phyloP scores from a whole-genome alignment of 2,113 vertebrate species.

The Rhagologus leucostigma region DNA sequence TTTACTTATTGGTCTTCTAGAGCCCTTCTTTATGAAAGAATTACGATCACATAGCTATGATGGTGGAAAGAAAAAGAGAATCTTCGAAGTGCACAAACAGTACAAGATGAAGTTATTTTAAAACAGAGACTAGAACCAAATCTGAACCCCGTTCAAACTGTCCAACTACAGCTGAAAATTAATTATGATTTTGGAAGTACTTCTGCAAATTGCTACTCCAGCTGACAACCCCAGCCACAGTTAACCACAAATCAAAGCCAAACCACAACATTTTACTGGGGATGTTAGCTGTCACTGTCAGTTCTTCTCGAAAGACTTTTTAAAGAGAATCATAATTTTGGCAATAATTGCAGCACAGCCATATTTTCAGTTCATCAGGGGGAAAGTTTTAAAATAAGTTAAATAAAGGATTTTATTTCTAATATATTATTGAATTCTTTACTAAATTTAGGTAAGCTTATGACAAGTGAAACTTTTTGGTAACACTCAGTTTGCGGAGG shows the following conservation, averaged over 20 bases:
- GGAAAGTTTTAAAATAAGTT: neutral
- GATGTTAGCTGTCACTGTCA: neutral
- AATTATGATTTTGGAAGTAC: constrained; percentile 10
- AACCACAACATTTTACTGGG: neutral
- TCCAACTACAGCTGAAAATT: neutral
- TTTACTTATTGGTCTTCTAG: neutral
- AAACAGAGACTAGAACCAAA: neutral
- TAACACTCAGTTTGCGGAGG: neutral
- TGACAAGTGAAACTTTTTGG: neutral
- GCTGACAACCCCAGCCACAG: neutral
- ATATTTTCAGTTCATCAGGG: neutral
- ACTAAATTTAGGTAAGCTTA: neutral
- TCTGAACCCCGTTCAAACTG: neutral
- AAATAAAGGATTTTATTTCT: neutral
- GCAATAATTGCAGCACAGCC: neutral
- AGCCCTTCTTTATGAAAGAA: neutral
- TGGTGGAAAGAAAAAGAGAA: neutral
- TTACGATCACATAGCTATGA: neutral
- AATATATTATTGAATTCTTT: neutral
- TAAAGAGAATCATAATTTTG: neutral
- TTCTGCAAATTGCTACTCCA: constrained; percentile 3
- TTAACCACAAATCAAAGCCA: constrained; percentile 24
- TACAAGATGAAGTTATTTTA: neutral
- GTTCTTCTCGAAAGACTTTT: neutral
- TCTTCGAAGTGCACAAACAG: neutral